Evolutionary conservation across 2,797 vertebrate genomes (phyloP), one percentile per base, ranked within the genome.

Genomic region (Syngnathus acus): DNA sequence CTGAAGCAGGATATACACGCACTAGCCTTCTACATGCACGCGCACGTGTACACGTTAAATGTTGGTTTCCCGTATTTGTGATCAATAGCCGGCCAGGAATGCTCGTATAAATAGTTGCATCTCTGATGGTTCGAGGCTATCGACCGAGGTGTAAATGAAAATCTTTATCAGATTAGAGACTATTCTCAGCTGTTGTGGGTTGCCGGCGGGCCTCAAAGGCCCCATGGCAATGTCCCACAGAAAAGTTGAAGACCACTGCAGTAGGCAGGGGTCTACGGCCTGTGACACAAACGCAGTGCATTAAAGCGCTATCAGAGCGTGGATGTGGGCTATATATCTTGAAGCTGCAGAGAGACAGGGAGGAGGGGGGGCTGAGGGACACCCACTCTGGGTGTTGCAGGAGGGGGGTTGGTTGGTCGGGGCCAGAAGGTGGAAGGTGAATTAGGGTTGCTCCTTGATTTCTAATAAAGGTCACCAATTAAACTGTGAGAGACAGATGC

Each of bases 71-170:
- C 85, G 85, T 76, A 87, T 82, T 87, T 81, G 72, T 86, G 86
- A 87, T 90, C 87, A 72, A 89, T 89, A 83, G 76, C 78, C 77
- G 85, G 82, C 84, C 84, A 85, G 86, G 86, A 90, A 89, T 88
- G 84, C 85, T 89, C 87, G 88, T 89, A 89, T 89, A 88, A 89
- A 89, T 89, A 89, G 89, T 89, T 89, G 88, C 86, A 85, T 89
- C 85, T 84, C 84, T 78, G 78, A 89, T 89, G 88, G 88, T 89
- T 84, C 82, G 70, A 9, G 72, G 84, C 84, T 89, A 90, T 90
- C 87, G 89, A 90, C 89, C 84, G 79, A 82, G 83, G 86, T 89
- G 86, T 89, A 89, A 90, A 90, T 90, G 88, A 90, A 90, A 90
- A 90, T 89, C 89, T 88, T 90, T 90, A 89, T 90, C 87, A 89